Evolutionary conservation across 2,888 invertebrate species (phyloP), one percentile per base, ranked within the genome.

Genomic region (Eristalis pertinax): DNA sequence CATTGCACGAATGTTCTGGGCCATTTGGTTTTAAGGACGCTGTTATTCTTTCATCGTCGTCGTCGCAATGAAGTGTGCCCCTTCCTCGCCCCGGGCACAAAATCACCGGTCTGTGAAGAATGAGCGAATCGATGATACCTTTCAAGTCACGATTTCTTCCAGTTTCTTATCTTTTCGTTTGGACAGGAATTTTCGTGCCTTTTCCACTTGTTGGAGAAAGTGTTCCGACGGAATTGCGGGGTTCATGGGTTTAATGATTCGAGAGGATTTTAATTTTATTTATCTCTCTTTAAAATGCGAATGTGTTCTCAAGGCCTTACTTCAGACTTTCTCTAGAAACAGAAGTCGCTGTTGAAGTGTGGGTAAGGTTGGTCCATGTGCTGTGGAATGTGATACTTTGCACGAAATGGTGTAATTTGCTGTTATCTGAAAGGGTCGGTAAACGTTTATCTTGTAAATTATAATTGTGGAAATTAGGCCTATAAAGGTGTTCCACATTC

Each of bases 11-110:
- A 77, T 68, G 65, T 76, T 82, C 67, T 67, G 67, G 76, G 22
- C 76, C 72, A 82, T 82, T 82, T 70, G 67, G 26, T 35, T 65
- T 82, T 26, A 72, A 62, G 70, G 60, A 67, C 64, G 43, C 64
- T 76, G 58, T 67, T 67, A 75, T 76, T 60, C 58, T 64, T 65
- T 82, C 26, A 69, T 65, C 29, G 70, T 67, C 56, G 15, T 26
- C 43, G n/a, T 43, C 43, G 62, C 68, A 73, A 80, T 80, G 26
- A 80, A 80, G 43, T 43, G 74, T 68, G 63, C 10, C 2, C 32
- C 10, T 4, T 35, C 32, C 26, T 64, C 43, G 7, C 43, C 43
- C 43, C 15, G 43, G 43, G 43, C 19, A 8, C 13, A 35, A 35
- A 10, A 15, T 69, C 13, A 13, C 22, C 43, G 0, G 67, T 58